Base-by-base conservation (phyloP, 2,113 vertebrate genomes). In the Bucco capensis region DNA sequence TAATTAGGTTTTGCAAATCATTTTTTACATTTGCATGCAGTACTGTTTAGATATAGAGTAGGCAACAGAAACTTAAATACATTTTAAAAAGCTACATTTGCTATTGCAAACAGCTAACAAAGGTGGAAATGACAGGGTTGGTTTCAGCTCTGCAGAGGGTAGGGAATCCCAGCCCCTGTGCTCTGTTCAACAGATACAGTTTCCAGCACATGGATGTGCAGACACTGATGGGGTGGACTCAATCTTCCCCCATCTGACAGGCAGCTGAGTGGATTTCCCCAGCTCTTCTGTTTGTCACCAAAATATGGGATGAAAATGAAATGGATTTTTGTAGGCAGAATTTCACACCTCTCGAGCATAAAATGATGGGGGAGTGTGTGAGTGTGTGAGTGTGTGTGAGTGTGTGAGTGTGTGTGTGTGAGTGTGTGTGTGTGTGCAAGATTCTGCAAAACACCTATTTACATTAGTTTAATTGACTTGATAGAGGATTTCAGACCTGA, bases 161-260 rank as follows among this genome's bases (percentile, higher is more conserved):
- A 78, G 64, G 84, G 86, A 92, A 92, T 90, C 74, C 71, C 62
- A 72, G 0, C 40, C 37, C 62, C 66, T 23, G n/a, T 7, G 22
- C 67, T 19, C 71, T 81, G 78, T 28, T 92, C 64, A 61, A 83
- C 67, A 95, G 82, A 83, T 78, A 72, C 53, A 54, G 56, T 21
- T 89, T 54, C 57, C 35, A 81, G 35, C 74, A 92, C 4, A 16
- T 57, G 38, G 46, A 57, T 73, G 49, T 93, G 72, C 71, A 92
- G 72, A 54, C 54, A 42, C 22, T 5, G 9, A 56, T 3, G 8
- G 75, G 66, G 13, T n/a, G 53, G 61, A 79, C n/a, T 62, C 58
- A 77, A 80, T 60, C 35, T 70, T 91, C 50, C 73, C 86, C 73
- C 86, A 92, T 91, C 61, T 90, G 84, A 93, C 72, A 93, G 44